Evolutionary conservation across 2,797 vertebrate genomes (phyloP).

Genomic region (Thalassophryne amazonica): DNA sequence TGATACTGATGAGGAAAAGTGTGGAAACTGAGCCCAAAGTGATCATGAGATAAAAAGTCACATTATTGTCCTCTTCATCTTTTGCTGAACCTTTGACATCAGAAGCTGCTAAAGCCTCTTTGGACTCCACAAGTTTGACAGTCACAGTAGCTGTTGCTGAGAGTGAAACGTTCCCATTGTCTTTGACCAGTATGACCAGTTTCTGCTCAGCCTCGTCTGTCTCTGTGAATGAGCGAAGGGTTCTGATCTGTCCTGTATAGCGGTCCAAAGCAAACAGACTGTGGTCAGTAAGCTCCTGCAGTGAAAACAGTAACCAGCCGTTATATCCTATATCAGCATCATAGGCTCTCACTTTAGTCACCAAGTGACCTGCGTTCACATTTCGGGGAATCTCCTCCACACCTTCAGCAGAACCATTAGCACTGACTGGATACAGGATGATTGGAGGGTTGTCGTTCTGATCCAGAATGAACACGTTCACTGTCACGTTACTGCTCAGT

Average conservation of each 20-base stretch:
- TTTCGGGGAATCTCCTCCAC: conserved; percentile 51
- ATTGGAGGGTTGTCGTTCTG: conserved; percentile 77
- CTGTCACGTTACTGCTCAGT: conserved; percentile 68
- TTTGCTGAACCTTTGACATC: conserved; percentile 19
- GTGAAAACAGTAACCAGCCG: conserved; percentile 47
- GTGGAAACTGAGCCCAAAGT: conserved; percentile 43
- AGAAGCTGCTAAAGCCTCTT: conserved; percentile 43
- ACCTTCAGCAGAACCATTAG: conserved; percentile 44
- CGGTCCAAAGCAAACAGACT: conserved; percentile 39
- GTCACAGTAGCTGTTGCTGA: conserved; percentile 43
- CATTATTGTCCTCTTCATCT: conserved; percentile 21
- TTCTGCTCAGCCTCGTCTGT: conserved; percentile 39
- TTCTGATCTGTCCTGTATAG: conserved; percentile 46
- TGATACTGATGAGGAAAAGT: conserved; percentile 51
- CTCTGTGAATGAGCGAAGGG: conserved; percentile 37
- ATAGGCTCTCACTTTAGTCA: conserved; percentile 49
- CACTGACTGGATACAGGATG: conserved; percentile 31
- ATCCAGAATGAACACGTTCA: conserved; percentile 75
- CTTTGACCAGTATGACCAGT: conserved; percentile 48
- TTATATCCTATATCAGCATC: conserved; percentile 63
- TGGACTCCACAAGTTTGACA: conserved; percentile 41
- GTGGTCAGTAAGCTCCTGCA: conserved; percentile 34
- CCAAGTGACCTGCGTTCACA: conserved; percentile 47
- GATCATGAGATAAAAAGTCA: conserved; percentile 54
- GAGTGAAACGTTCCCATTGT: conserved; percentile 46